Evolutionary conservation across 2,888 invertebrate species (phyloP).

Genomic region (Ornithoptera priamus): DNA sequence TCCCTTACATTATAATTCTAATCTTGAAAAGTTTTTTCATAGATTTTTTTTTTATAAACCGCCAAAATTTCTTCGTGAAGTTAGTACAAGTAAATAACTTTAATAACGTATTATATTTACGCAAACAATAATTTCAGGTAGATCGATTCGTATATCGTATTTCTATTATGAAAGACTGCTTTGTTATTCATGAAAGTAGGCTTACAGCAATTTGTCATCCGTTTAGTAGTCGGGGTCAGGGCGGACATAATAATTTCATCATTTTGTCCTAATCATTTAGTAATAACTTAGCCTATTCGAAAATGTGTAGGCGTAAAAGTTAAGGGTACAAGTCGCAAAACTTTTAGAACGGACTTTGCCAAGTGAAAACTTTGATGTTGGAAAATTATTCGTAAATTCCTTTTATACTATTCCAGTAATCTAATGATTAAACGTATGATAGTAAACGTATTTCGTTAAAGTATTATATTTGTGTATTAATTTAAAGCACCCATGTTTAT

Average conservation of each 20-base stretch:
- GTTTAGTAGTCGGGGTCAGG: conserved; percentile 9
- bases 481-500: no score
- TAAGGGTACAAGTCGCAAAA: not conserved
- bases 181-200: conserved; percentile 30
- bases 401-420: not conserved
- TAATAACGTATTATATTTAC: conserved; percentile 7
- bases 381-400: not conserved
- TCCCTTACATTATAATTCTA: no score
- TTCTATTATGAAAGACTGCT: conserved; percentile 21
- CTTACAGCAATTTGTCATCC: conserved; percentile 25
- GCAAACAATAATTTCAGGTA: conserved; percentile 18
- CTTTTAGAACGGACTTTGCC: not conserved
- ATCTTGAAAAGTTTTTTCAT: no score
- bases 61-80: not conserved
- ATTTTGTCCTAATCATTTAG: conserved; percentile 22
- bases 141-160: conserved; percentile 22
- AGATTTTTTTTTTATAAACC: no score
- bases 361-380: not conserved
- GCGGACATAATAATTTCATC: conserved; percentile 18
- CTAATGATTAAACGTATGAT: not conserved
- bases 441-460: not conserved
- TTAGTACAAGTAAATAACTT: not conserved
- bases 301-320: conserved; percentile 1
- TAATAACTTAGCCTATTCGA: conserved; percentile 10
- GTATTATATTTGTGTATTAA: no score